Evolutionary conservation across 2,888 invertebrate species (phyloP).

Genomic region (Heliconius ismenius): DNA sequence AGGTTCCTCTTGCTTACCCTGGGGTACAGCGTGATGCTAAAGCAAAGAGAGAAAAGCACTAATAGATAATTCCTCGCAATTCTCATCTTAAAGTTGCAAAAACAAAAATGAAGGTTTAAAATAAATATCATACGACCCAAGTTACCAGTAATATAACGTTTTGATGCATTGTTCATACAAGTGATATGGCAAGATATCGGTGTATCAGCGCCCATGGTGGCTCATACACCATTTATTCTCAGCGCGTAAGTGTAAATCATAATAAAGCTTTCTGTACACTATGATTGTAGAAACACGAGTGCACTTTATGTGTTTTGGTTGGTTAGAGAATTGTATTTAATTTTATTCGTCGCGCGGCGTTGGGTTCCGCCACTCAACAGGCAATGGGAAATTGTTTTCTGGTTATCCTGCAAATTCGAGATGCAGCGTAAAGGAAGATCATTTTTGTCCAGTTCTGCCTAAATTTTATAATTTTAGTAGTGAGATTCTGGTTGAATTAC

Average conservation of each 20-base stretch:
- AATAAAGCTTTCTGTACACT: constrained; percentile 41
- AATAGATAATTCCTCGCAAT: neutral
- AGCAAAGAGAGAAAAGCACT: neutral
- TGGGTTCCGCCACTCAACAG: too few species aligned
- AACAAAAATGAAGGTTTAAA: neutral
- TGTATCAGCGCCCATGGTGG: constrained; percentile 35
- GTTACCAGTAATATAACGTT: constrained; percentile 22
- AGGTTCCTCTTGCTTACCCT: too few species aligned
- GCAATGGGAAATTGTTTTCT: too few species aligned
- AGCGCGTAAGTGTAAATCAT: constrained; percentile 49
- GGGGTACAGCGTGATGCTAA: too few species aligned
- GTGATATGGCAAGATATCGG: constrained; percentile 37
- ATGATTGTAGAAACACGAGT: neutral
- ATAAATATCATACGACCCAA: neutral
- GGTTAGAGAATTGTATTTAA: too few species aligned
- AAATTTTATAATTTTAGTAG: too few species aligned
- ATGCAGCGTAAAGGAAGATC: too few species aligned
- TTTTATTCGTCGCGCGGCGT: neutral
- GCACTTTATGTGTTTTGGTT: neutral
- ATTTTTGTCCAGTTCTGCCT: too few species aligned
- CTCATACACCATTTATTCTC: constrained; percentile 45
- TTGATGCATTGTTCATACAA: constrained; percentile 23
- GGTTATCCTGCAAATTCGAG: too few species aligned
- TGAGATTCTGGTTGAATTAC: neutral
- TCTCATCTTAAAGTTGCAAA: neutral